Base-by-base conservation (phyloP, 2,797 vertebrate genomes). In the Pachyuromys duprasi region DNA sequence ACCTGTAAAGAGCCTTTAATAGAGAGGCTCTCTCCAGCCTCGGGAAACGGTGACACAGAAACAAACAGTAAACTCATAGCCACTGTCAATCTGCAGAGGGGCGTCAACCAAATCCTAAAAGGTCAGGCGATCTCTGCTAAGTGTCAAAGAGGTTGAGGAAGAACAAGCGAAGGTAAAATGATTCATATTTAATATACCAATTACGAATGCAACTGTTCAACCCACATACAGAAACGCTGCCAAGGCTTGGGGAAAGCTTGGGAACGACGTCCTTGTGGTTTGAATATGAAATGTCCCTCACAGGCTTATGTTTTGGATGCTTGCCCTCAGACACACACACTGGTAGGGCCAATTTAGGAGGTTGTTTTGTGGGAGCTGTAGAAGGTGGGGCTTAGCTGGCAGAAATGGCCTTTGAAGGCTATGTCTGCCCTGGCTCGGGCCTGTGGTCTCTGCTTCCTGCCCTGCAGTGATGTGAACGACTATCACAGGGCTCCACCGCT, bases 1-100 rank as follows among this genome's bases (percentile, higher is more conserved):
- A 26, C 9, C 63, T 89, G 6, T 86, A 96, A 97, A 97, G 94
- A 97, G 95, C 96, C 63, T 76, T 94, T 36, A 86, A 84, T 84
- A 12, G 26, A 94, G 57, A 80, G 22, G 18, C 78, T 93, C 42
- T 86, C 86, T 18, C 15, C 12, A 74, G 55, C 42, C 80, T 65
- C 70, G 33, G 84, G 69, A 42, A 74, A 28, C 28, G 1, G 62
- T 20, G 49, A 78, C 74, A 78, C 6, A 74, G 67, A 8, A 76
- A 74, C 31, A 83, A 67, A 63, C 17, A 42, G 18, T 57, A 93
- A 92, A 90, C 55, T 45, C 69, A 78, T 75, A 45, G 67, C 24
- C 8, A 45, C 22, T 26, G 4, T 5, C 20, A 70, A 62, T 76
- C 89, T 90, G 5, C 74, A 24, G 81, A 76, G 70, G 42, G 49